Evolutionary conservation across 2,113 vertebrate genomes (phyloP).

Genomic region (Zeus faber): DNA sequence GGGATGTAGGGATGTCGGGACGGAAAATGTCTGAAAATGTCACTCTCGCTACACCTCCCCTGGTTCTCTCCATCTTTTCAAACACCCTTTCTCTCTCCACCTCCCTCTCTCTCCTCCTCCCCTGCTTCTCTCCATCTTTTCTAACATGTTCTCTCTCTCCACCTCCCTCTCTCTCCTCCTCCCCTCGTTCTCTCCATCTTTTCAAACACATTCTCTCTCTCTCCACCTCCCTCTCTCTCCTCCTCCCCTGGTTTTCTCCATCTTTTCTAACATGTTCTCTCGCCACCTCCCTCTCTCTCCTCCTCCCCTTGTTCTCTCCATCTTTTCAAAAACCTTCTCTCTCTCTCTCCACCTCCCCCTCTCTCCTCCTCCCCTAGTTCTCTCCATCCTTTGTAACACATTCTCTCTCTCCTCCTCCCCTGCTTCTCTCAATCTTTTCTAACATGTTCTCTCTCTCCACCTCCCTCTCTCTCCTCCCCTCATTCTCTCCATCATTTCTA

Average conservation of each 20-base stretch:
- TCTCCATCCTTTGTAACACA: not conserved
- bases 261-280: not conserved
- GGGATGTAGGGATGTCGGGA: too few species aligned
- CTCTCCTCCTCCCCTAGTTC: not conserved
- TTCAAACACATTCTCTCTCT: not conserved
- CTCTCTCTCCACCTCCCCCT: too few species aligned
- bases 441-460: not conserved
- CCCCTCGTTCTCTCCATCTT: not conserved
- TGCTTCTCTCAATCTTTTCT: too few species aligned
- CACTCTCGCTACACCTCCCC: too few species aligned
- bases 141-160: not conserved
- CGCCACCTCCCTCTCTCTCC: not conserved
- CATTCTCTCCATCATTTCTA: not conserved
- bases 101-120: not conserved
- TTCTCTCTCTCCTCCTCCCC: not conserved
- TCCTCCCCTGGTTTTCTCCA: too few species aligned
- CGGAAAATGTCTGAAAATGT: too few species aligned
- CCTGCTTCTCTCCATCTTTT: not conserved
- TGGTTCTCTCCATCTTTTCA: too few species aligned
- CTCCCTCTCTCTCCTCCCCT: not conserved
- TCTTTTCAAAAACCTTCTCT: too few species aligned
- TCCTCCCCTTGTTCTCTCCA: conserved; percentile 15
- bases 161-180: not conserved
- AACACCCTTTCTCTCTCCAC: not conserved
- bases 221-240: not conserved